Base-by-base conservation (phyloP, 1,140 invertebrate species). In the Zaprionus nigranus region DNA sequence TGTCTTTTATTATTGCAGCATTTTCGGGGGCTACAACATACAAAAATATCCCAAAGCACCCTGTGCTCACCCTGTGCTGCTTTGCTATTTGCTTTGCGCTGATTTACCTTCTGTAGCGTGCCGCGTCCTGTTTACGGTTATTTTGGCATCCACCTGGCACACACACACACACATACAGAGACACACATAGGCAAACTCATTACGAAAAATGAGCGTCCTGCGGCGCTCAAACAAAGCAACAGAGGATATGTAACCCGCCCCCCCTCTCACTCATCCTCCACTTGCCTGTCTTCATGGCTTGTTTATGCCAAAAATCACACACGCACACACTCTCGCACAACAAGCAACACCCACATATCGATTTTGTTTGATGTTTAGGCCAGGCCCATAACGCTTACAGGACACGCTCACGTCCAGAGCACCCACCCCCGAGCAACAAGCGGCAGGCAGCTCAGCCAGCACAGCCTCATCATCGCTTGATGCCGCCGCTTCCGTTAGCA, bases 191-290 rank as follows among this genome's bases (percentile, higher is more conserved):
- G 77, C 85, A 88, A 87, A 87, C 84, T 87, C 84, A 87, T 87
- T 87, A 87, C 84, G 85, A 84, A 88, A 87, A 87, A 87, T 87
- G 84, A 88, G 84, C 84, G 84, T 87, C 84, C 84, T 87, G 84
- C 84, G 84, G 84, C 84, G 84, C 74, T 88, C 84, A 87, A 87
- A 87, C 84, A 87, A 87, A 87, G 85, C 84, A 88, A 72, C 30
- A 34, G 30, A 73, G 68, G 77, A 15, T 17, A 26, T 46, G 24
- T 61, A 28, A 13, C 28, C n/a, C 51, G 15, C 2, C 22, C 22
- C 22, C 22, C 15, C 12, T n/a, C 56, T 46, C 20, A 2, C 9
- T 11, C 9, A 12, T 49, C 4, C 13, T 15, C 13, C 24, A 20
- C 20, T 11, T 5, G 20, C 28, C 67, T 70, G 72, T 68, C 24